Base-by-base conservation (phyloP, 2,797 vertebrate genomes). In the Eurystomus glaucurus region DNA sequence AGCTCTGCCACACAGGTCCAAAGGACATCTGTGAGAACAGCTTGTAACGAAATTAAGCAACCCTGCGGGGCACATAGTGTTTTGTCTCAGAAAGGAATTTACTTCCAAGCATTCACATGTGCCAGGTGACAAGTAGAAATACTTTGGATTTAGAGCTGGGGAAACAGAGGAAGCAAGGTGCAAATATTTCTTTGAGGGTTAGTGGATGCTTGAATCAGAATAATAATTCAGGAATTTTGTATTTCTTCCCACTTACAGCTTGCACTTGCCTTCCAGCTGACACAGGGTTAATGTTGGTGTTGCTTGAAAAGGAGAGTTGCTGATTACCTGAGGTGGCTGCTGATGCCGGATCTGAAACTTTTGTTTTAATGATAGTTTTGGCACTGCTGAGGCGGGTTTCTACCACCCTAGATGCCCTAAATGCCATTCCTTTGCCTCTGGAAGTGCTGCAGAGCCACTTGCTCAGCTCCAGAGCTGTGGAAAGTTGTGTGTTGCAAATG, bases 71-170 rank as follows among this genome's bases (percentile, higher is more conserved):
- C 78, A 85, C 54, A 55, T 39, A n/a, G 31, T 69, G 16, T 88
- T 97, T 91, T 88, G 85, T 93, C 78, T 93, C 0, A 0, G 78
- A 51, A 75, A 85, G 70, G 33, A 90, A 93, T 96, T 94, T 62
- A 75, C 11, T 86, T 93, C 57, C 50, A 85, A 31, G 54, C 51
- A 37, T 75, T 90, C 76, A 33, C n/a, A 29, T 77, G 46, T 52
- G 68, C 43, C 65, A 75, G 68, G 86, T 89, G 86, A 70, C 61
- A 82, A 91, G 11, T 79, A 64, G 90, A 79, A 94, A 72, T 76
- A 61, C 37, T 91, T 76, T 41, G 31, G 5, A 14, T 61, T 95
- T 92, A 48, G 75, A 58, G 29, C 46, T 85, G 68, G 57, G 66
- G 57, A 93, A 89, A 35, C 3, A 20, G 81, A 79, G 68, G 85